These are phyloP conservation scores for Cyanistes caeruleus DNA, from an alignment of 2,113 vertebrate species.

Conservation along the genomic window DNA sequence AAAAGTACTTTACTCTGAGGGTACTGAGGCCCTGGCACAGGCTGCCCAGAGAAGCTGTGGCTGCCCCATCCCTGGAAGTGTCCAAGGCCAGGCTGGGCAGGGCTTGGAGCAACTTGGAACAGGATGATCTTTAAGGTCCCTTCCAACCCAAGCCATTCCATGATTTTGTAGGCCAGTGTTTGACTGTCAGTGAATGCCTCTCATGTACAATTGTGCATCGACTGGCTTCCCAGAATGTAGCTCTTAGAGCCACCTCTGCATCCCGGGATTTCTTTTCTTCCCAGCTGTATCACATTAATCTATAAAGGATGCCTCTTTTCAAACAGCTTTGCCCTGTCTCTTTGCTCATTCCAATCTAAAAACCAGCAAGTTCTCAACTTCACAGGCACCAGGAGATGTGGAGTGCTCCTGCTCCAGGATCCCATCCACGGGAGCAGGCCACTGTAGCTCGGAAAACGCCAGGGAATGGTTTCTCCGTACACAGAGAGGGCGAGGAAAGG, in stretches of 20 bases:
- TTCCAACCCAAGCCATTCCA: neutral
- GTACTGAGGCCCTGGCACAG: neutral
- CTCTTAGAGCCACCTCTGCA: neutral
- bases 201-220: fast-evolving
- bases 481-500: neutral
- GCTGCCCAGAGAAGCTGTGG: neutral
- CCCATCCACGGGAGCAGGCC: fast-evolving
- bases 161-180: neutral
- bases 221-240: fast-evolving
- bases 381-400: fast-evolving
- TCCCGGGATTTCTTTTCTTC: neutral
- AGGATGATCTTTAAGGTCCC: neutral
- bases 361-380: neutral
- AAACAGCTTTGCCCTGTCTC: neutral
- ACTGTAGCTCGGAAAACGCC: neutral
- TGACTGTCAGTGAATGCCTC: neutral
- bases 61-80: neutral
- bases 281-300: fast-evolving
- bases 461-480: neutral
- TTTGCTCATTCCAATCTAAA: neutral
- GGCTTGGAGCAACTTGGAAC: neutral
- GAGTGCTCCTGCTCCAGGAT: fast-evolving
- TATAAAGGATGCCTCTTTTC: neutral
- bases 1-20: neutral
- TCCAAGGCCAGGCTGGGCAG: fast-evolving